Evolutionary conservation across 2,113 vertebrate species (phyloP), one percentile per base, ranked within the genome.

Genomic region (Pelusios castaneus): DNA sequence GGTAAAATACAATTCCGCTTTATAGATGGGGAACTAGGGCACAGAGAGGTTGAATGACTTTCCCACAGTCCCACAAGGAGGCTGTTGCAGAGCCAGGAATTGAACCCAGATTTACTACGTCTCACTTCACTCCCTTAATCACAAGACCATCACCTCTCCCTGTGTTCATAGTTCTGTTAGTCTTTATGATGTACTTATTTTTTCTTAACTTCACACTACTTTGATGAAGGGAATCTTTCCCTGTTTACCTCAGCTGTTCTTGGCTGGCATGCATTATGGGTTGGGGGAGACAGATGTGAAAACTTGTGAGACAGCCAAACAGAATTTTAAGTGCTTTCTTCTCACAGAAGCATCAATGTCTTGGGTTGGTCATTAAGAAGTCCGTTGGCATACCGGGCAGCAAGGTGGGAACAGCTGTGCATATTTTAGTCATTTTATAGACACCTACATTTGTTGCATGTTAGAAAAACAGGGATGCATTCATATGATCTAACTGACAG

Each of bases 71-170:
- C 4, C 10, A 22, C 29, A 70, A 22, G 67, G 22, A 70, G 21
- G n/a, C n/a, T 38, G n/a, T 70, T 38, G 21, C 67, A 70, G 67
- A 38, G n/a, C 34, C 67, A 70, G 67, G 67, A 70, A 70, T 10
- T 38, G n/a, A 70, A 19, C 19, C 67, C 9, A n/a, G 14, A 4
- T 52, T 43, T 51, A 47, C 47, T 51, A 41, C 16, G 73, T 52
- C 5, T 25, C 21, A 21, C 19, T 17, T 27, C 0, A n/a, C 9
- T 21, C 82, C 78, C 67, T 70, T 47, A 0, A 0, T 14, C 12
- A 31, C 41, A 43, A 6, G 0, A 45, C 75, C 0, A 0, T 51
- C 84, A 38, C 21, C 3, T n/a, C 54, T 80, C n/a, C 34, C 0
- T 49, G 8, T 88, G 31, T 60, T 83, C 60, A n/a, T 25, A 0